Evolutionary conservation across 2,797 vertebrate genomes (phyloP).

Genomic region (Gila robusta): DNA sequence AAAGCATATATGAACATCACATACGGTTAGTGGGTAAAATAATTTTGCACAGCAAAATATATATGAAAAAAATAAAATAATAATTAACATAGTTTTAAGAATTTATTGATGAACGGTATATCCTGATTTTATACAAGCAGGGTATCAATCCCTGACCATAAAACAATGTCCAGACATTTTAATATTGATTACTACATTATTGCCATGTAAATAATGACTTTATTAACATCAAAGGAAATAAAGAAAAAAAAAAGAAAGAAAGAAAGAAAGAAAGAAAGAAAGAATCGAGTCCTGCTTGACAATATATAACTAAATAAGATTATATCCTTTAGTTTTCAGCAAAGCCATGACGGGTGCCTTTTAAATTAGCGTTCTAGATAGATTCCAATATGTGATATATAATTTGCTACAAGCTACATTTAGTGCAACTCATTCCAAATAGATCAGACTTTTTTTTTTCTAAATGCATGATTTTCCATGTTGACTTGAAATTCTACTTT

Average conservation of each 20-base stretch:
- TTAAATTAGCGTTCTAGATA: constrained; percentile 87
- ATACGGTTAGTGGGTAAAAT: constrained; percentile 99
- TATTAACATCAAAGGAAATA: constrained; percentile 75
- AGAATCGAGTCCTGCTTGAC: constrained; percentile 87
- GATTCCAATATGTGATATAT: constrained; percentile 83
- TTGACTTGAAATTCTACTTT: constrained; percentile 70
- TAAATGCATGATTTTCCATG: constrained; percentile 80
- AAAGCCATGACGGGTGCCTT: constrained; percentile 84
- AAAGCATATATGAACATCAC: constrained; percentile 98
- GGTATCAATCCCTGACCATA: constrained; percentile 94
- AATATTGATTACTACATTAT: constrained; percentile 91
- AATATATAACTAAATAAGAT: constrained; percentile 87
- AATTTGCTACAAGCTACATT: constrained; percentile 86
- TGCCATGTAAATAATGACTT: constrained; percentile 94
- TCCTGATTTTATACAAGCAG: constrained; percentile 92
- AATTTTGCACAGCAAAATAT: constrained; percentile 99
- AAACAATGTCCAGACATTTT: constrained; percentile 89
- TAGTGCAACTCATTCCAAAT: constrained; percentile 95
- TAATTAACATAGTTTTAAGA: constrained; percentile 95
- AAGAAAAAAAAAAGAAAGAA: not conserved
- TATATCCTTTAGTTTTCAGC: constrained; percentile 86
- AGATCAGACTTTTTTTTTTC: constrained; percentile 81
- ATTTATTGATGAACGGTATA: constrained; percentile 92
- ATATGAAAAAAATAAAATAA: constrained; percentile 77
- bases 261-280: not conserved